phyloP scores from a whole-genome alignment of 2,113 vertebrate species.

The Gobius niger region DNA sequence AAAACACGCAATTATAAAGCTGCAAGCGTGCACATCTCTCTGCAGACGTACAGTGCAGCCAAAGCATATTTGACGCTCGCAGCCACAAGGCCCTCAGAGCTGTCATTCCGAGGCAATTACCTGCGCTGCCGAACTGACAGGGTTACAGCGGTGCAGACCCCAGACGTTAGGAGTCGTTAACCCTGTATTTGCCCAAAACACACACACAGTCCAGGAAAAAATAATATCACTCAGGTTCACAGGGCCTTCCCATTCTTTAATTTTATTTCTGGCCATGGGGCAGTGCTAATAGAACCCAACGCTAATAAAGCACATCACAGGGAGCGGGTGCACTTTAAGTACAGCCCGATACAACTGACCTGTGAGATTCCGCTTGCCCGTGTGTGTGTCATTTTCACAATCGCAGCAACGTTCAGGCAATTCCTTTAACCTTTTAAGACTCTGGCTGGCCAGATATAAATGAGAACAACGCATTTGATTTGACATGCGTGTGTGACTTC shows the following conservation, averaged over 20 bases:
- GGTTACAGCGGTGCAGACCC: slow-evolving; percentile 60
- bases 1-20: slow-evolving; percentile 17
- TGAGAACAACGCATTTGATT: neutral
- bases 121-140: slow-evolving; percentile 69
- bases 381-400: neutral
- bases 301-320: slow-evolving; percentile 39
- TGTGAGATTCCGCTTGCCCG: neutral
- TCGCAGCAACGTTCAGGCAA: too few relatives aligned
- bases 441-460: neutral
- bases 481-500: neutral
- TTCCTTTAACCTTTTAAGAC: too few relatives aligned
- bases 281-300: slow-evolving; percentile 29
- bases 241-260: slow-evolving; percentile 26
- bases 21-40: slow-evolving; percentile 8
- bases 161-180: slow-evolving; percentile 58
- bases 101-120: slow-evolving; percentile 72
- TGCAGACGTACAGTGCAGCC: slow-evolving; percentile 8
- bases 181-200: slow-evolving; percentile 49
- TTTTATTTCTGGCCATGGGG: slow-evolving; percentile 26
- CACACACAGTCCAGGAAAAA: slow-evolving; percentile 17
- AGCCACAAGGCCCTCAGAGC: slow-evolving; percentile 56
- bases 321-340: slow-evolving; percentile 22
- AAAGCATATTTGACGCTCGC: slow-evolving; percentile 15
- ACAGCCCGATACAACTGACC: slow-evolving; percentile 14
- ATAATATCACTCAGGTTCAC: slow-evolving; percentile 33